These are phyloP conservation scores for Trisateles emortualis DNA, from an alignment of 2,888 invertebrate species.

Conservation along the genomic window DNA sequence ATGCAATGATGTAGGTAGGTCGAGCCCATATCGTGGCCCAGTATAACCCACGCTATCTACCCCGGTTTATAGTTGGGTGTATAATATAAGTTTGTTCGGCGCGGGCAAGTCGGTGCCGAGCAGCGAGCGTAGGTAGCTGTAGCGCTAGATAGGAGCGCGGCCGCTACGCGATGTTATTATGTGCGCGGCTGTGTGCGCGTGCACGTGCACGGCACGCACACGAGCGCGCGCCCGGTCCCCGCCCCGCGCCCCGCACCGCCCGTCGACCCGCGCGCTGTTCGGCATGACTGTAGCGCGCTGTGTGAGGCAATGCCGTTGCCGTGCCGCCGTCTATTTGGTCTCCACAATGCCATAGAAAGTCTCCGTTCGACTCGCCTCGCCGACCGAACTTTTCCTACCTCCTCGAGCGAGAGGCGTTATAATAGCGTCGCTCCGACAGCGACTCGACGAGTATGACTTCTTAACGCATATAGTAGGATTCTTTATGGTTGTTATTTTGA, in stretches of 20 bases:
- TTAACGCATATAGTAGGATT: conserved; percentile 59
- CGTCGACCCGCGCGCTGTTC: conserved; percentile 59
- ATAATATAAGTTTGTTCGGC: conserved; percentile 61
- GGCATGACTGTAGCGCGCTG: conserved; percentile 77
- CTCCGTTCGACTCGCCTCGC: conserved; percentile 79
- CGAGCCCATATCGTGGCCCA: conserved; percentile 61
- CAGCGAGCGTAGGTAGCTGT: conserved; percentile 73
- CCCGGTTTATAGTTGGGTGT: conserved; percentile 72
- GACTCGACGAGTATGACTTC: conserved; percentile 55
- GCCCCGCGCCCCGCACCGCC: conserved; percentile 45
- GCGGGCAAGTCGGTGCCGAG: conserved; percentile 19
- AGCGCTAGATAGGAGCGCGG: conserved; percentile 78
- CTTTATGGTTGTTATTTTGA: conserved; percentile 77
- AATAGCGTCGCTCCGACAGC: conserved; percentile 62
- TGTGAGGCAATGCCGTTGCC: conserved; percentile 84
- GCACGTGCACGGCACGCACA: conserved; percentile 61
- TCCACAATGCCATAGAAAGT: conserved; percentile 87
- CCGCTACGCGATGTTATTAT: conserved; percentile 79
- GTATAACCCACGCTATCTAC: conserved; percentile 74
- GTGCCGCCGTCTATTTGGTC: conserved; percentile 82
- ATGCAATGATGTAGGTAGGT: conserved; percentile 50
- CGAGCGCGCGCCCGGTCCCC: conserved; percentile 46
- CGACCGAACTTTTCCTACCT: conserved; percentile 83
- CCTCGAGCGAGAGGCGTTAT: conserved; percentile 69
- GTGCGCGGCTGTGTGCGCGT: conserved; percentile 67